Evolutionary conservation across 2,888 invertebrate genomes (phyloP).

Genomic region (Tortricodes alternella): DNA sequence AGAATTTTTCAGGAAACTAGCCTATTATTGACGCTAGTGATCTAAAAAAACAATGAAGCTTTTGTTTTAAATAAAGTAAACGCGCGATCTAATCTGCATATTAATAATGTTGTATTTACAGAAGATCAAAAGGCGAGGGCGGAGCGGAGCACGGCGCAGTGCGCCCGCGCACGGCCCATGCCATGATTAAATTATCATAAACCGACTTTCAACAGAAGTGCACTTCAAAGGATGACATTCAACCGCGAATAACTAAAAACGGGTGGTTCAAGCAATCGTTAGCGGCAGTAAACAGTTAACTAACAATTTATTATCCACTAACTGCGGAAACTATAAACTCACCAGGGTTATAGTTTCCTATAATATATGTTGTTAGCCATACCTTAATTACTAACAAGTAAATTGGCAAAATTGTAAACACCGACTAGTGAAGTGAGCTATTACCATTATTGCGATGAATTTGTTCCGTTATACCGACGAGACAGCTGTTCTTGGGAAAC

Average conservation of each 20-base stretch:
- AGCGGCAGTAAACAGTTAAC: not conserved
- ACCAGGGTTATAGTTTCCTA: not conserved
- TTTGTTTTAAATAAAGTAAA: not conserved
- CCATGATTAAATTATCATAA: constrained; percentile 55
- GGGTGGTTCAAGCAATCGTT: not conserved
- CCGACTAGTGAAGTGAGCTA: too few species aligned
- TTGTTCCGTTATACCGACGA: too few species aligned
- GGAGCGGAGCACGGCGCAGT: constrained; percentile 13
- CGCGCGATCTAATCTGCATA: constrained; percentile 22
- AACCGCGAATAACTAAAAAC: constrained; percentile 12
- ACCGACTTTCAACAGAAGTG: constrained; percentile 45
- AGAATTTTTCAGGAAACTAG: too few species aligned
- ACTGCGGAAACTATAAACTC: constrained; percentile 8
- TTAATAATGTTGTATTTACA: constrained; percentile 28
- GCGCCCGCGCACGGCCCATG: constrained; percentile 29
- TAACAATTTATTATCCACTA: constrained; percentile 1
- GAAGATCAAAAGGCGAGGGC: constrained; percentile 44
- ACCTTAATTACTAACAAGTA: not conserved
- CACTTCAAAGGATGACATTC: constrained; percentile 52
- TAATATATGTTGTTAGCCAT: not conserved
- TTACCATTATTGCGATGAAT: not conserved
- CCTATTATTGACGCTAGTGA: constrained; percentile 18
- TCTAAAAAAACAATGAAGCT: constrained; percentile 10
- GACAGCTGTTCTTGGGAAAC: too few species aligned
- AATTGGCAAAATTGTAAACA: not conserved